Percentiles rank a stretch among this genome's conserved stretches.
Evolutionary conservation across 1,140 invertebrate genomes (phyloP).

Genomic region (Magallana angulata): DNA sequence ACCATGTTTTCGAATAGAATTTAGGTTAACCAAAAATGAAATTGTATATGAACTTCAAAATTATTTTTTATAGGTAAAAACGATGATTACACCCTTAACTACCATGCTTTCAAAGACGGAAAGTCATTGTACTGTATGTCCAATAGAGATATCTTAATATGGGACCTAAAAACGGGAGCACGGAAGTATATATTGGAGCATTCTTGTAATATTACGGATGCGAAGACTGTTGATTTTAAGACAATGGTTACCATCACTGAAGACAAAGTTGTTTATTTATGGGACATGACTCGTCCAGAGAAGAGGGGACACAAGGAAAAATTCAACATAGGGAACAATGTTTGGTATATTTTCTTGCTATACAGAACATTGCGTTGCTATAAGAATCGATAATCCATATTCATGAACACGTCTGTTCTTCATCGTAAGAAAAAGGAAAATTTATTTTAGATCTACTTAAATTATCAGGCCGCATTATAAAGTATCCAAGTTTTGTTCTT

Average conservation of each 20-base stretch:
- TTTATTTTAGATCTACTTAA: too few relatives aligned
- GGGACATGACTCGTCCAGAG: constrained; percentile 48
- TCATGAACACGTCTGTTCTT: too few relatives aligned
- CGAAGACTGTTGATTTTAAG: neutral
- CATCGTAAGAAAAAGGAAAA: too few relatives aligned
- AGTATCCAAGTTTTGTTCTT: too few relatives aligned
- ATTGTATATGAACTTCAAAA: neutral
- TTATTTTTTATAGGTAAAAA: neutral
- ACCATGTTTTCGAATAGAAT: too few relatives aligned
- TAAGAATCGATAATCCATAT: too few relatives aligned
- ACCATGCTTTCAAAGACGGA: constrained; percentile 43
- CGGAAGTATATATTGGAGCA: constrained; percentile 26
- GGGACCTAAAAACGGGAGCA: constrained; percentile 31
- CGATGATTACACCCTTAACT: constrained; percentile 43
- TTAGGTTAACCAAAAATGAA: too few relatives aligned
- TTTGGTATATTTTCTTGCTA: constrained; percentile 16
- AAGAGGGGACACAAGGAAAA: constrained; percentile 26
- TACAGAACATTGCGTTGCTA: neutral
- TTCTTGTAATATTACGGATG: constrained; percentile 35
- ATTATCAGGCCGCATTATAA: too few relatives aligned
- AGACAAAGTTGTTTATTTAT: constrained; percentile 48
- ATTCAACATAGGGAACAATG: constrained; percentile 23
- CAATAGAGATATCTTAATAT: constrained; percentile 46
- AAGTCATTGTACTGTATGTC: constrained; percentile 46
- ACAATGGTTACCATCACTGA: constrained; percentile 48